Evolutionary conservation across 2,888 invertebrate genomes (phyloP).

Genomic region (Nebria brevicollis): DNA sequence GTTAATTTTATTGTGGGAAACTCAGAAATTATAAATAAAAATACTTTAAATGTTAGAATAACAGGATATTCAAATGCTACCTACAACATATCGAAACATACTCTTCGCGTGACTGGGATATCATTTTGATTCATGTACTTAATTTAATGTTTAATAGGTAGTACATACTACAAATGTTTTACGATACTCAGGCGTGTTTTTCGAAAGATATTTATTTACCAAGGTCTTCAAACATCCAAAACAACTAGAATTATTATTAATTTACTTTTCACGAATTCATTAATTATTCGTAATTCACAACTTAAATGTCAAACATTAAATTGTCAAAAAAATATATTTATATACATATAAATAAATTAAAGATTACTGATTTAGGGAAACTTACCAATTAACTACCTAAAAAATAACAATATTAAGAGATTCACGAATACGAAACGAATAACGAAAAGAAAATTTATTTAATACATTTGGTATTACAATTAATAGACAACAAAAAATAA

Average conservation of each 20-base stretch:
- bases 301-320: background rate
- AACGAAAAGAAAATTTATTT: background rate
- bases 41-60: conserved; percentile 4
- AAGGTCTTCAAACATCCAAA: background rate
- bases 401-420: background rate
- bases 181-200: conserved; percentile 2
- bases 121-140: conserved; percentile 6
- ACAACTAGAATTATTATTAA: background rate
- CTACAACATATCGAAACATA: conserved; percentile 1
- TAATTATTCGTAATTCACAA: background rate
- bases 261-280: background rate
- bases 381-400: background rate
- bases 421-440: background rate
- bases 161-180: background rate
- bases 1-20: background rate
- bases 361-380: no score
- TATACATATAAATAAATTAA: no score
- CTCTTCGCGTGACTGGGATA: conserved; percentile 3
- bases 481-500: background rate
- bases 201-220: background rate
- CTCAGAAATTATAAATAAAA: background rate
- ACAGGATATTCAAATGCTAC: conserved; percentile 14
- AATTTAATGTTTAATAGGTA: background rate
- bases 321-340: no score
- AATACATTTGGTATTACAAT: background rate